Evolutionary conservation across 2,888 invertebrate species (phyloP), one percentile per base, ranked within the genome.

Genomic region (Cataglyphis rosenhaueri): DNA sequence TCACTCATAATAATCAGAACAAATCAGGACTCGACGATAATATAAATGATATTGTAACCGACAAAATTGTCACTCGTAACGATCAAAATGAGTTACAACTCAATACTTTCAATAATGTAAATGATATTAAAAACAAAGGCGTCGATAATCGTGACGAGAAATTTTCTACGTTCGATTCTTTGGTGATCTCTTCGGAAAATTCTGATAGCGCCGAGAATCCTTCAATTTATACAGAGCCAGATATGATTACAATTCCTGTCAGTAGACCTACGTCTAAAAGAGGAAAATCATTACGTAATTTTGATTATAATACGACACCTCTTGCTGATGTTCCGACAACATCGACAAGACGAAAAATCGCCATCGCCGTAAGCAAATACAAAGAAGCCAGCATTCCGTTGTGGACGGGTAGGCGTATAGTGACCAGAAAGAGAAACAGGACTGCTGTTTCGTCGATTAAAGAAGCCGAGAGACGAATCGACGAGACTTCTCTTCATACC

Each of bases 351-450:
- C 78, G 48, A 48, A 59, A 10, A 44, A 70, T 71, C 48, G 44
- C n/a, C 0, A 8, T 71, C 4, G 44, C 25, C 32, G 12, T 71
- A 2, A 70, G 1, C 25, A 71, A 12, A 35, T 70, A 61, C 5
- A 79, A 48, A 2, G 71, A 79, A 9, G 25, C 35, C 3, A 71
- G 5, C 35, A 35, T 35, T 12, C 44, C 78, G 12, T 44, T 71
- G 38, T 79, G 78, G 78, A 48, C 71, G 2, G 78, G 59, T 6
- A 61, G 8, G 48, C 78, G 78, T 35, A 25, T 71, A 79, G 44
- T 71, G 8, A 12, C 4, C 10, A 79, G 3, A 10, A 61, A n/a
- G 38, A 59, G 35, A 32, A 35, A 12, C 3, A 48, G 59, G 0
- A 79, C 21, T n/a, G 57, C 59, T 18, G 21, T 25, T 25, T 71